Base-by-base conservation (phyloP, 2,888 invertebrate genomes). In the Dorcus hopei region DNA sequence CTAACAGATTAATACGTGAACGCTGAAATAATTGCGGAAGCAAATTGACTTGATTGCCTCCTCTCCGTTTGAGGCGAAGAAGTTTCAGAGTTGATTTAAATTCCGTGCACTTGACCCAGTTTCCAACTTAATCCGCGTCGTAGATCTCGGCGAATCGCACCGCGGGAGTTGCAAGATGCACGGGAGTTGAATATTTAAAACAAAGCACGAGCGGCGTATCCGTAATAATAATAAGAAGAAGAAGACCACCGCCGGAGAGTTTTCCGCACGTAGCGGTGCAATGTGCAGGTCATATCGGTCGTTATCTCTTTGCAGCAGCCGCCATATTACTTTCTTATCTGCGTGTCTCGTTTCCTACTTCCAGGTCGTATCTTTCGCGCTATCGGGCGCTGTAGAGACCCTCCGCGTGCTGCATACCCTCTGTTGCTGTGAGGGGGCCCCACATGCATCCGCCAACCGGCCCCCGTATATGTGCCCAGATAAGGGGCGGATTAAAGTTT, bases 251-350 rank as follows among this genome's bases (percentile, higher is more conserved):
- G 38, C 42, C 43, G 54, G 57, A 59, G 54, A 61, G 61, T 62
- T 64, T 62, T 64, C 61, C 59, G 52, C 62, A 64, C 61, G 62
- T 63, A 59, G 57, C 57, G 45, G 57, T 54, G 56, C 64, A 61
- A 62, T 59, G 70, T 72, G 70, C 73, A 72, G 71, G 73, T 71
- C 72, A 69, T 75, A 76, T 75, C 76, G 71, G 68, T 59, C 70
- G 69, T 76, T 76, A 76, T 76, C 76, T 72, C 69, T 70, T 69
- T 72, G 70, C 74, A 71, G 72, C 75, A 74, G 76, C 74, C 75
- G 76, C 76, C 76, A 76, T 77, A 76, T 75, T 76, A 76, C 76
- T 75, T 76, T 75, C 77, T 77, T 77, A 77, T 77, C 77, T 70
- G 65, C 68, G 71, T 70, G 75, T 75, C 75, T 75, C 76, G 75